A percentile compares a stretch with the other conserved stretches of the same genome.
Evolutionary conservation across 92 coral and sea anemone species (phyloP).

Genomic region (Anthopleura xanthogrammica): DNA sequence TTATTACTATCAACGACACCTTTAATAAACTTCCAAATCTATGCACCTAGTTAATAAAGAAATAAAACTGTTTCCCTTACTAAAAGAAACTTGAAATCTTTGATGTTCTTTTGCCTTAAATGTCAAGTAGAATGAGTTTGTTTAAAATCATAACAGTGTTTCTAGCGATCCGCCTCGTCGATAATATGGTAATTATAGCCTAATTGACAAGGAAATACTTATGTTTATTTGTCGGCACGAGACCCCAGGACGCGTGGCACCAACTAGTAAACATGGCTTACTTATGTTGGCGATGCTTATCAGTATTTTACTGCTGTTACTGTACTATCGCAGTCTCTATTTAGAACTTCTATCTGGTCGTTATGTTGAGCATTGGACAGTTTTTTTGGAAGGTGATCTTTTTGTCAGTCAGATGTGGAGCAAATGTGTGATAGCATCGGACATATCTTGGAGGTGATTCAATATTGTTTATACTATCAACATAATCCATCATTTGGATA

Average conservation of each 20-base stretch:
- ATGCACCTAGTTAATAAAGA: not conserved
- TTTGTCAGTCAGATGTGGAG: not conserved
- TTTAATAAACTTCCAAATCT: not conserved
- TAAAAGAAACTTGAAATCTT: not conserved
- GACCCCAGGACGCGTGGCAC: conserved; percentile 25
- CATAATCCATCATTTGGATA: conserved; percentile 18
- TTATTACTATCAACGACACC: not conserved
- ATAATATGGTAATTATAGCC: conserved; percentile 72
- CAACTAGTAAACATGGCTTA: conserved; percentile 7
- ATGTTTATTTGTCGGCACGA: conserved; percentile 14
- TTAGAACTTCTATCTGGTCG: not conserved
- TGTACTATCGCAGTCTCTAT: not conserved
- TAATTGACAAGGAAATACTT: conserved; percentile 55
- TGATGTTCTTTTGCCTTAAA: not conserved
- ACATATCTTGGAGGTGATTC: not conserved
- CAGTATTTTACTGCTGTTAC: not conserved
- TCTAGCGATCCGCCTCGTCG: conserved; percentile 69
- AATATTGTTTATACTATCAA: conserved; percentile 19
- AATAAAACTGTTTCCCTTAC: not conserved
- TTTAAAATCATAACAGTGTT: conserved; percentile 22
- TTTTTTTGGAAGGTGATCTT: not conserved
- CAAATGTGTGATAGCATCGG: conserved; percentile 1
- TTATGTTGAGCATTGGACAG: not conserved
- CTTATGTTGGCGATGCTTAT: conserved; percentile 1
- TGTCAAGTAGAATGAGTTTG: conserved; percentile 4